Conservation (phyloP, 2,113 vertebrate genomes). For the Rousettus leschenaultii region DNA sequence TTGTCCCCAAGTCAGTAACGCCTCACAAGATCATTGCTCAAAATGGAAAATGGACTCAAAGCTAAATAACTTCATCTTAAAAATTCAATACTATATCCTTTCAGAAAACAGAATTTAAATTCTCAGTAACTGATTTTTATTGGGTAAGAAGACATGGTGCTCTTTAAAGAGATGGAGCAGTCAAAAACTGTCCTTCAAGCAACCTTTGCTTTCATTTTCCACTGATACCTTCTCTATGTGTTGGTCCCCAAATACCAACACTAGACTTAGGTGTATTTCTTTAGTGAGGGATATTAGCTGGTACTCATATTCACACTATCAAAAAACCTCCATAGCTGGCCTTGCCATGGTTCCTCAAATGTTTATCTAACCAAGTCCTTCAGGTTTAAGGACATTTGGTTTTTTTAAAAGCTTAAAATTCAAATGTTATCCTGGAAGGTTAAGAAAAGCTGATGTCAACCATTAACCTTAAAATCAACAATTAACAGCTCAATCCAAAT, state of each 20-base stretch:
- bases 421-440: background rate
- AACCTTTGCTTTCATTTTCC: background rate
- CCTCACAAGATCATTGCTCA: background rate
- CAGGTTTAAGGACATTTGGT: background rate
- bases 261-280: background rate
- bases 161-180: background rate
- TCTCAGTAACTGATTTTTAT: background rate
- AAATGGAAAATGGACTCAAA: background rate
- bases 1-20: background rate
- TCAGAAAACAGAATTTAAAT: background rate
- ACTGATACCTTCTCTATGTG: background rate
- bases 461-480: conserved; percentile 50
- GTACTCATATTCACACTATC: background rate
- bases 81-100: background rate
- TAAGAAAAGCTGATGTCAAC: conserved; percentile 2
- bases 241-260: background rate
- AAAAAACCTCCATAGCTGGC: background rate
- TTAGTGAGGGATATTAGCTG: background rate
- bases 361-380: conserved; percentile 25
- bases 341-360: background rate
- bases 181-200: background rate
- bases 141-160: background rate
- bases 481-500: background rate
- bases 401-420: background rate
- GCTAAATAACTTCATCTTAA: background rate